A percentile compares a stretch with the other conserved stretches of the same genome.
These are phyloP conservation scores for Coranthus polyacanthus DNA, from an alignment of 2,797 vertebrate genomes.

Conservation along the genomic window DNA sequence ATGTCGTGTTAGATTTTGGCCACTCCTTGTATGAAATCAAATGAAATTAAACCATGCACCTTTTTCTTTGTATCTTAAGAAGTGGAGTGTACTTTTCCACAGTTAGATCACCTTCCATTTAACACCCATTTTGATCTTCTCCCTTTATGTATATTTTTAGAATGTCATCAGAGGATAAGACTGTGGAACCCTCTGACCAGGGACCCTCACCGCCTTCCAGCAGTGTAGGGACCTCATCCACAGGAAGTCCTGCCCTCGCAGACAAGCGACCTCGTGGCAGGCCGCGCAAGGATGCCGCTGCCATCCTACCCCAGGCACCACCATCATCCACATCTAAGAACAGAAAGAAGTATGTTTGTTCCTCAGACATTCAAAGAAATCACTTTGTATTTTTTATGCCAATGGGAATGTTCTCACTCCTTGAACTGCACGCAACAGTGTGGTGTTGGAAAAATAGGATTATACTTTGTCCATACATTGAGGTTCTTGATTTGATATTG, in stretches of 20 bases:
- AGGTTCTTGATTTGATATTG: too few species aligned
- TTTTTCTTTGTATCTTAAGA: background rate
- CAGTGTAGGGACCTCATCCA: slow-evolving; percentile 90
- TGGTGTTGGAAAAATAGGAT: too few species aligned
- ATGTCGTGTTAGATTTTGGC: too few species aligned
- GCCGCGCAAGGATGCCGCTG: slow-evolving; percentile 95
- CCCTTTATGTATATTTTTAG: slow-evolving; percentile 74
- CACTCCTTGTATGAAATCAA: slow-evolving; percentile 9
- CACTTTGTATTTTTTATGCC: background rate
- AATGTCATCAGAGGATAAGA: slow-evolving; percentile 99
- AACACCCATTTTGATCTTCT: background rate
- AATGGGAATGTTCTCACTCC: background rate
- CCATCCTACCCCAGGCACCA: slow-evolving; percentile 72
- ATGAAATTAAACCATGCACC: background rate
- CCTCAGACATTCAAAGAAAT: slow-evolving; percentile 13
- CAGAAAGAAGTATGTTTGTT: slow-evolving; percentile 94
- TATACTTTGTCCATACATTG: too few species aligned
- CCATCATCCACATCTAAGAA: slow-evolving; percentile 89
- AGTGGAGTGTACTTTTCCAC: background rate
- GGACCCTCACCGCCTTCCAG: slow-evolving; percentile 87
- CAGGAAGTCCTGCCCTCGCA: slow-evolving; percentile 92
- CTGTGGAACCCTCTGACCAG: slow-evolving; percentile 91
- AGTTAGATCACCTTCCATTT: background rate
- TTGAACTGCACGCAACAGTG: background rate
- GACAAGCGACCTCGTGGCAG: slow-evolving; percentile 97